A percentile compares a stretch with the other conserved stretches of the same genome.
phyloP scores from a whole-genome alignment of 2,113 vertebrate genomes.

The Takifugu flavidus region DNA sequence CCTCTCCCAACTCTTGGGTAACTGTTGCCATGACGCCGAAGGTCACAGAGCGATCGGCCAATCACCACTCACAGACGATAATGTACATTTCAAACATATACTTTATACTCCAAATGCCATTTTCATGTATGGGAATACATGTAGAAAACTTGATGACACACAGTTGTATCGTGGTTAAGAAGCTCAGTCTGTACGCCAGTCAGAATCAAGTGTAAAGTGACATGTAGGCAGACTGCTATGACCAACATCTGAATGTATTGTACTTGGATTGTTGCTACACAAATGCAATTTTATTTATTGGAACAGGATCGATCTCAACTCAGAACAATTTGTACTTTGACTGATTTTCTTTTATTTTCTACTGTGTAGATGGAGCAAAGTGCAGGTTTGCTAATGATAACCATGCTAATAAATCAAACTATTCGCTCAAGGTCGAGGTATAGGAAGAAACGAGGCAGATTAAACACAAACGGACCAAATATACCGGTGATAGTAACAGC shows the following conservation, averaged over 20 bases:
- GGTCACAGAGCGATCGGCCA: slow-evolving; percentile 24
- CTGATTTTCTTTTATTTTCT: slow-evolving; percentile 45
- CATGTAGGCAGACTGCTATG: slow-evolving; percentile 30
- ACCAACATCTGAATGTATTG: slow-evolving; percentile 65
- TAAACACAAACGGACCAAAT: neutral
- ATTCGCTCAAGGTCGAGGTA: neutral
- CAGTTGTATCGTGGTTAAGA: slow-evolving; percentile 13
- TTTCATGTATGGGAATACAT: slow-evolving; percentile 41
- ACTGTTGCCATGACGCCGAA: slow-evolving; percentile 36
- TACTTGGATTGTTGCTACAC: slow-evolving; percentile 54
- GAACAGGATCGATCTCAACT: slow-evolving; percentile 27
- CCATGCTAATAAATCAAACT: neutral
- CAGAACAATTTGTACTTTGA: slow-evolving; percentile 28
- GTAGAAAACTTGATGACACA: slow-evolving; percentile 3
- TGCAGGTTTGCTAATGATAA: slow-evolving; percentile 4
- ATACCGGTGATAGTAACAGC: no score
- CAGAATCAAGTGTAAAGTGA: slow-evolving; percentile 7
- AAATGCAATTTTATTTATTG: slow-evolving; percentile 38
- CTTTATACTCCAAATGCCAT: neutral
- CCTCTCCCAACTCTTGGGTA: slow-evolving; percentile 20
- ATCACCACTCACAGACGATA: slow-evolving; percentile 13
- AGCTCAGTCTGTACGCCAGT: neutral
- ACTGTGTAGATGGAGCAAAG: slow-evolving; percentile 55
- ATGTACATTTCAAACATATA: slow-evolving; percentile 23
- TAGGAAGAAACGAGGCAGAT: neutral